Conservation (phyloP, 2,888 invertebrate species). For the Julus scandinavius region DNA sequence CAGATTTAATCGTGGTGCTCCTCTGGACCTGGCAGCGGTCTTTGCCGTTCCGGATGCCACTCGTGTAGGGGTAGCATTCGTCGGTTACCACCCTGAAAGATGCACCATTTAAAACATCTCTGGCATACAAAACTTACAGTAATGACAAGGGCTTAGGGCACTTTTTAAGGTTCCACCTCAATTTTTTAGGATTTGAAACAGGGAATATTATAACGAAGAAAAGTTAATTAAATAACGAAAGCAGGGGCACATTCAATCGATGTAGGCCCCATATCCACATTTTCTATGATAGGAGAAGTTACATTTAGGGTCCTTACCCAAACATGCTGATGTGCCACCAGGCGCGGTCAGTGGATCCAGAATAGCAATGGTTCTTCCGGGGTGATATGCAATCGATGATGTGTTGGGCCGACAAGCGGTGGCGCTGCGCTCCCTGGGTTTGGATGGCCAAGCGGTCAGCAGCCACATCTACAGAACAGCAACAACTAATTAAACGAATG, state of each 20-base stretch:
- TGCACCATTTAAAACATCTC: conserved; percentile 46
- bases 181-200: too few species aligned
- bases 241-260: too few species aligned
- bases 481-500: background rate
- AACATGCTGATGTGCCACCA: conserved; percentile 87
- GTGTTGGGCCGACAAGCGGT: conserved; percentile 83
- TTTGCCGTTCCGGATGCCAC: conserved; percentile 71
- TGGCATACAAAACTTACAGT: background rate
- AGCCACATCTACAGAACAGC: conserved; percentile 55
- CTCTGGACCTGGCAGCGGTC: conserved; percentile 75
- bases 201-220: too few species aligned
- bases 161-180: too few species aligned
- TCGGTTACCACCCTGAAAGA: conserved; percentile 81
- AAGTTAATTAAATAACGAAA: too few species aligned
- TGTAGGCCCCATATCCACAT: too few species aligned
- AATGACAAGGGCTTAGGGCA: too few species aligned
- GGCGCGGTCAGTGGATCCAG: conserved; percentile 89
- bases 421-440: conserved; percentile 80
- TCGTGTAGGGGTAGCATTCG: conserved; percentile 81
- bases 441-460: conserved; percentile 79
- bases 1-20: conserved; percentile 59
- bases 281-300: too few species aligned
- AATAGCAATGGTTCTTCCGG: conserved; percentile 82
- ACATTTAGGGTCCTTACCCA: conserved; percentile 65
- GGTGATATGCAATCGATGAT: conserved; percentile 85